Percentiles rank a stretch among this genome's conserved stretches.
These are phyloP conservation scores for Netelia virgata DNA, from an alignment of 2,888 invertebrate genomes.

Conservation along the genomic window DNA sequence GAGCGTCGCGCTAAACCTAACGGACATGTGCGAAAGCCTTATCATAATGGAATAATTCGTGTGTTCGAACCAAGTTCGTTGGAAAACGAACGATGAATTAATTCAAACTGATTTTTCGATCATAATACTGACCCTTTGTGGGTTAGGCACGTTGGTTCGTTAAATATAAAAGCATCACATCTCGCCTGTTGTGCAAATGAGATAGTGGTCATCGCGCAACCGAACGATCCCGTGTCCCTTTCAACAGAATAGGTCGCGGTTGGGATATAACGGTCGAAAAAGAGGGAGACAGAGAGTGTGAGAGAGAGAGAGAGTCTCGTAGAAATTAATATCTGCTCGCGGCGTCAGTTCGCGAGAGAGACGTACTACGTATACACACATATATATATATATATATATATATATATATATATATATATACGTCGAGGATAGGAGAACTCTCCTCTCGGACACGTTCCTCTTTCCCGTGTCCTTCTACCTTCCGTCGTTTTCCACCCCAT, in stretches of 20 bases:
- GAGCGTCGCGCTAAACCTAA: conserved; percentile 51
- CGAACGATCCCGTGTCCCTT: conserved; percentile 47
- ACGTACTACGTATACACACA: conserved; percentile 11
- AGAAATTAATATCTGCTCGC: conserved; percentile 69
- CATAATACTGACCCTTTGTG: background rate
- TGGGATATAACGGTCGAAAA: conserved; percentile 43
- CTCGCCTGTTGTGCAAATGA: background rate
- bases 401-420: background rate
- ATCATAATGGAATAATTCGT: background rate
- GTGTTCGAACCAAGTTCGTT: background rate
- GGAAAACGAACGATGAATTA: background rate
- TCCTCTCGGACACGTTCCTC: conserved; percentile 66
- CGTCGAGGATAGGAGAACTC: conserved; percentile 57
- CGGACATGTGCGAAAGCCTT: conserved; percentile 39
- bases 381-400: background rate
- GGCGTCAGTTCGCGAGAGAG: conserved; percentile 58
- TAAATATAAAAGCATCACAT: too few relatives aligned
- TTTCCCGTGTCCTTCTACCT: conserved; percentile 65
- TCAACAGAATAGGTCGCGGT: conserved; percentile 45
- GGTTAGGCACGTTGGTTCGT: background rate
- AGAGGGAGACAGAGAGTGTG: conserved; percentile 7
- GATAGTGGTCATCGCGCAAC: conserved; percentile 33
- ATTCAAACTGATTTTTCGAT: background rate
- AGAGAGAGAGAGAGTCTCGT: conserved; percentile 47
- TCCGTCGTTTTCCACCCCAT: conserved; percentile 64